These are phyloP conservation scores for Plutella xylostella DNA, from an alignment of 2,888 invertebrate genomes.

Conservation along the genomic window DNA sequence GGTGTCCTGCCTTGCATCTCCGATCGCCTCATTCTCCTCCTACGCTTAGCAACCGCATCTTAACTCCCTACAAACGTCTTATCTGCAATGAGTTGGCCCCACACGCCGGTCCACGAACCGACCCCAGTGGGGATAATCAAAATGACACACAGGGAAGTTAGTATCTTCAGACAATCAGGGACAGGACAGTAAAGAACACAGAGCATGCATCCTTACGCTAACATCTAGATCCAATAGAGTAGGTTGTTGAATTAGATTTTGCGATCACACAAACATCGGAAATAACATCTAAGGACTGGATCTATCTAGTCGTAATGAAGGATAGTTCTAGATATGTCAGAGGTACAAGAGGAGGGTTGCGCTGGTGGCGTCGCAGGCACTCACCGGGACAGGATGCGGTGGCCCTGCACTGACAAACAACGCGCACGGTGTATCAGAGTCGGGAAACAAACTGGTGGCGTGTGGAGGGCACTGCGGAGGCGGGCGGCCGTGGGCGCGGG, in stretches of 20 bases:
- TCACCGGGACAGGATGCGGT: constrained; percentile 35
- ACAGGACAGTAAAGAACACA: constrained; percentile 39
- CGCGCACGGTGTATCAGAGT: constrained; percentile 17
- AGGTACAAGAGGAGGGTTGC: neutral
- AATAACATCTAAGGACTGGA: constrained; percentile 44
- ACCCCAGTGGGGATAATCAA: constrained; percentile 33
- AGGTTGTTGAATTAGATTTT: neutral
- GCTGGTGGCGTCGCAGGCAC: constrained; percentile 21
- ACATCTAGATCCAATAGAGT: constrained; percentile 35
- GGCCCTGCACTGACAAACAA: constrained; percentile 2
- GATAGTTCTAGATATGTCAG: constrained; percentile 19
- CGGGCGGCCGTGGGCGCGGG: constrained; percentile 3
- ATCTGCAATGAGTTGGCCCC: constrained; percentile 52
- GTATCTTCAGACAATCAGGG: constrained; percentile 41
- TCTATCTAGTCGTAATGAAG: constrained; percentile 31
- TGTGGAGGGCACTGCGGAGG: constrained; percentile 14
- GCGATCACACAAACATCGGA: constrained; percentile 23
- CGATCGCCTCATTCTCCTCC: constrained; percentile 55
- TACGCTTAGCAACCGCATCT: constrained; percentile 58
- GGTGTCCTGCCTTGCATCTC: constrained; percentile 52
- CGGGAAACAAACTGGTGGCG: constrained; percentile 29
- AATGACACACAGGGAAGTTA: constrained; percentile 37
- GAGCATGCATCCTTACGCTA: constrained; percentile 61
- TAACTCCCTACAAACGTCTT: constrained; percentile 56
- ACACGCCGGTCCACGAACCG: constrained; percentile 34